Percentiles rank a stretch among this genome's conserved stretches.
Evolutionary conservation across 1,140 invertebrate genomes (phyloP).

Genomic region (Megathymus violae): DNA sequence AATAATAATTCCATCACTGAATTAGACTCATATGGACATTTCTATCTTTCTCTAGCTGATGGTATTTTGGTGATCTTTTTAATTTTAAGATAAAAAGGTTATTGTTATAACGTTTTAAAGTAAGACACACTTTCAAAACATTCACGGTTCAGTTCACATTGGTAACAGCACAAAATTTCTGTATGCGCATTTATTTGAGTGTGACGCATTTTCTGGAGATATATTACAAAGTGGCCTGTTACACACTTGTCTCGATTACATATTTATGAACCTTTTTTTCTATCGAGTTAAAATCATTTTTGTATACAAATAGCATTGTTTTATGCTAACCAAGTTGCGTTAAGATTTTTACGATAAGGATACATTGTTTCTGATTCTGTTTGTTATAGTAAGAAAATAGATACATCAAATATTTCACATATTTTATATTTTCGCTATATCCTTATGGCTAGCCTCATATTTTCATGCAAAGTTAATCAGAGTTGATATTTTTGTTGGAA

Average conservation of each 20-base stretch:
- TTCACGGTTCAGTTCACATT: slow-evolving; percentile 55
- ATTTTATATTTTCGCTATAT: no score
- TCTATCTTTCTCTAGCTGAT: no score
- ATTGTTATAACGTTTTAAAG: slow-evolving; percentile 28
- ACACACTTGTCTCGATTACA: slow-evolving; percentile 25
- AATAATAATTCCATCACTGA: no score
- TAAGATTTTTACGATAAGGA: neutral
- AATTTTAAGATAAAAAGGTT: slow-evolving; percentile 19
- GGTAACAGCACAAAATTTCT: slow-evolving; percentile 62
- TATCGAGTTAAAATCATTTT: slow-evolving; percentile 5
- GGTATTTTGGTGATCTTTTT: no score
- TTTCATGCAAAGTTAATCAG: no score
- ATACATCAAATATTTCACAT: no score
- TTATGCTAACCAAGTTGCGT: neutral
- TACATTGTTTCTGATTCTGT: neutral
- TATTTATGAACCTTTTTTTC: slow-evolving; percentile 20
- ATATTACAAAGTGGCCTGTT: slow-evolving; percentile 25
- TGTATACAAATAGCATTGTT: slow-evolving; percentile 5
- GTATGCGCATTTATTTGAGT: slow-evolving; percentile 68
- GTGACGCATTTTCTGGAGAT: slow-evolving; percentile 46
- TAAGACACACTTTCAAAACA: slow-evolving; percentile 36
- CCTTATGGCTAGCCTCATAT: no score
- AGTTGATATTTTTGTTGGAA: no score
- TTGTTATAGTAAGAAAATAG: neutral
- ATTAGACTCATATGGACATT: no score